Base-by-base conservation (phyloP, 2,888 invertebrate species). In the Girardia tigrina region DNA sequence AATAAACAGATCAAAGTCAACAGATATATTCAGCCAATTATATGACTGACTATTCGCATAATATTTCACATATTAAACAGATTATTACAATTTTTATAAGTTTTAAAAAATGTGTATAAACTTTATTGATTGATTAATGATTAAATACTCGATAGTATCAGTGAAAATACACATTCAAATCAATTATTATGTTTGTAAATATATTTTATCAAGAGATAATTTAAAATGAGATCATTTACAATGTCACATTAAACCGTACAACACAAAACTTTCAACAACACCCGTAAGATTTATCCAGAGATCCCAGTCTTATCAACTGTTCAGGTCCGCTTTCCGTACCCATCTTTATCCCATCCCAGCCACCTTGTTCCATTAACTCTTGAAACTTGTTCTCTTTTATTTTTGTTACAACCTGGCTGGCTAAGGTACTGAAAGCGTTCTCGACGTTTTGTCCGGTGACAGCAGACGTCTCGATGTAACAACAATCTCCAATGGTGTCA, bases 381-480 rank as follows among this genome's bases (percentile, higher is more conserved):
- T 36, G 36, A 36, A 36, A 36, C 36, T 36, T 36, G 16, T 36
- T 36, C 16, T 36, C 36, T 36, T 36, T 36, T 36, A 36, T 36
- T 36, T 36, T 36, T 12, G 16, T 36, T 12, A 36, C 36, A 36
- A 86, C 85, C 84, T 94, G 92, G 85, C 92, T 91, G 74, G 94
- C 92, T 26, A 95, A 90, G 79, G 89, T 88, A 77, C 89, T 88
- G 85, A 95, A 95, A 12, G 92, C 91, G 81, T 92, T 90, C 86
- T 94, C 92, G 0, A 95, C 93, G 84, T 94, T 94, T 77, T 90
- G 87, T 6, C 95, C 94, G 6, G 89, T 90, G 75, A 77, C 70
- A 81, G 76, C 76, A 1, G 76, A 76, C n/a, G 76, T 76, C n/a
- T 76, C 76, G 20, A 76, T 16, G 26, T 76, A 76, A 14, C 20